phyloP scores from a whole-genome alignment of 1,140 invertebrate species.

The Conopomorpha cramerella region DNA sequence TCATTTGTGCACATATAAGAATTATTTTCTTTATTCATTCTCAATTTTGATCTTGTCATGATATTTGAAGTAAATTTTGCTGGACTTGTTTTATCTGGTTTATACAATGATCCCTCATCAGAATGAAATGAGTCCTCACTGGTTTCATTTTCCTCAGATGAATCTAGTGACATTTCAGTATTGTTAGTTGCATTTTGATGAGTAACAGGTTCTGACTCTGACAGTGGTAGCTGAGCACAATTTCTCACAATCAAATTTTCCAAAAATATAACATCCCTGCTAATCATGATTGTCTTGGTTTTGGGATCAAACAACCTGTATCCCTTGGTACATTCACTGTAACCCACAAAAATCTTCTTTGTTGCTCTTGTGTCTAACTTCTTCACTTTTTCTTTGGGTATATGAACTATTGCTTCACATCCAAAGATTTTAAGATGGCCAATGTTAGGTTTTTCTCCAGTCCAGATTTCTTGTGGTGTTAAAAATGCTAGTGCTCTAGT shows the following conservation, averaged over 20 bases:
- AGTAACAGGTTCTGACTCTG: slow-evolving; percentile 1
- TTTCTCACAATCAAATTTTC: slow-evolving; percentile 7
- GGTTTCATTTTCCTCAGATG: slow-evolving; percentile 4
- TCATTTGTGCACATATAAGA: slow-evolving; percentile 3
- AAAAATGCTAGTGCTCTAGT: not conserved
- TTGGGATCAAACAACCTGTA: slow-evolving; percentile 18
- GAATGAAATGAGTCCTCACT: slow-evolving; percentile 5
- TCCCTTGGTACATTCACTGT: slow-evolving; percentile 16
- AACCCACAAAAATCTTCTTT: slow-evolving; percentile 29
- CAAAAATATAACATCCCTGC: slow-evolving; percentile 6
- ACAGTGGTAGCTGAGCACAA: slow-evolving; percentile 4
- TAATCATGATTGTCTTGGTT: slow-evolving; percentile 6
- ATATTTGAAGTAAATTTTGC: slow-evolving; percentile 3
- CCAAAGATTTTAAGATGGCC: slow-evolving; percentile 3
- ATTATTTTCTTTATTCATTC: slow-evolving; percentile 3
- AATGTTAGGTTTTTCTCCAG: slow-evolving; percentile 2
- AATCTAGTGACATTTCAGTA: not conserved
- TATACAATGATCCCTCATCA: slow-evolving; percentile 8
- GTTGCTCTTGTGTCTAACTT: slow-evolving; percentile 28
- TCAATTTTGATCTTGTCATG: slow-evolving; percentile 7
- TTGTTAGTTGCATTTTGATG: slow-evolving; percentile 1
- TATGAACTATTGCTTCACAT: slow-evolving; percentile 7
- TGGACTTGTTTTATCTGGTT: slow-evolving; percentile 4
- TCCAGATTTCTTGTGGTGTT: slow-evolving; percentile 5
- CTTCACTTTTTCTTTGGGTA: slow-evolving; percentile 22